Conservation (phyloP, 2,888 invertebrate genomes). For the Leucania comma region DNA sequence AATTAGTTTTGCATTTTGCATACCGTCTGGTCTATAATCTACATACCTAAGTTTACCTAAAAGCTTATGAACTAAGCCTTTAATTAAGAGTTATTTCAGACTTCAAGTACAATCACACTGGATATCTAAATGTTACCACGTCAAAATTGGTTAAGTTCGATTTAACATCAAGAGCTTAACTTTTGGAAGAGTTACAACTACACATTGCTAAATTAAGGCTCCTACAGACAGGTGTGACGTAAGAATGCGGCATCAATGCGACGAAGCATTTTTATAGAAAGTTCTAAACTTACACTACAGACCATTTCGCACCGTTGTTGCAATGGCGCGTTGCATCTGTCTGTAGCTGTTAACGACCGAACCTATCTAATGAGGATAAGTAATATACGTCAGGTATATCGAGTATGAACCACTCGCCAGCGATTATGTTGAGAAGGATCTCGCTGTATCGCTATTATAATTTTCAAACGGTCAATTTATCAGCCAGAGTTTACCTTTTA, state of each 20-base stretch:
- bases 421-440: constrained; percentile 24
- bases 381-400: constrained; percentile 13
- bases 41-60: constrained; percentile 47
- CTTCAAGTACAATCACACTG: constrained; percentile 33
- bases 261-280: not conserved
- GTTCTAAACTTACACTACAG: not conserved
- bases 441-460: not conserved
- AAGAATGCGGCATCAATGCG: not conserved
- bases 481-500: constrained; percentile 10
- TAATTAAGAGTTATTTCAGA: constrained; percentile 58
- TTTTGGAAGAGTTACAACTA: constrained; percentile 10
- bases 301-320: not conserved
- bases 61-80: constrained; percentile 50
- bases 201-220: not conserved
- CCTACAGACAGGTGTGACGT: not conserved
- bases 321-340: not conserved
- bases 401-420: not conserved
- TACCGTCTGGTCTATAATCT: constrained; percentile 40
- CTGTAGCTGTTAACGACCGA: not conserved
- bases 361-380: constrained; percentile 5
- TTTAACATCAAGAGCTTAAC: constrained; percentile 10
- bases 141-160: constrained; percentile 18
- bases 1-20: constrained; percentile 48
- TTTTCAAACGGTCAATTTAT: constrained; percentile 11
- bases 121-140: constrained; percentile 34